Evolutionary conservation across 2,113 vertebrate species (phyloP), one percentile per base, ranked within the genome.

Genomic region (Solea solea): DNA sequence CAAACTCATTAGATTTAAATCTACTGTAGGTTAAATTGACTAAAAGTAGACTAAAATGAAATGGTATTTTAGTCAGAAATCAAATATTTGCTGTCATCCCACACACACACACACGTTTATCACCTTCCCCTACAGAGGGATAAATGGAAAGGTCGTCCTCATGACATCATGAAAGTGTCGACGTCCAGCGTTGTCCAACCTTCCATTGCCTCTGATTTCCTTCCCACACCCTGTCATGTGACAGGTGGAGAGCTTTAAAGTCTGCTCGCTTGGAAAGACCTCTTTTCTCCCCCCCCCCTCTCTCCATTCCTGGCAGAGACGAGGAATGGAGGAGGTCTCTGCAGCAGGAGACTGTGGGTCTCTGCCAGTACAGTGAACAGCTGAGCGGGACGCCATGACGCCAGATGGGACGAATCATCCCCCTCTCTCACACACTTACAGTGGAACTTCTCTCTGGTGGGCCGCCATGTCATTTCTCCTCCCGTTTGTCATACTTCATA

Each of bases 341-440:
- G 28, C n/a, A 48, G 11, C 44, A 12, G 67, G 54, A 25, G 34
- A 39, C 53, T 39, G 21, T 21, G 66, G 54, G 27, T 9, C 21
- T 40, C 21, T 48, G 69, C 73, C 69, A 53, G 73, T 4, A 5
- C 48, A 57, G 49, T 55, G 63, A 81, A 81, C 81, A 86, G 81
- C 84, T 86, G 81, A 81, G 66, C 7, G 21, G 9, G 42, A 16
- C 25, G 45, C 66, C 2, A 0, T 58, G 16, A 66, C 8, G 41
- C 62, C 69, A 78, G 14, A 11, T 60, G 58, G 41, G 70, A 72
- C 34, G 57, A 64, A 68, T 69, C 48, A 52, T 27, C 13, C 12
- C 10, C 52, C 61, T 34, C 49, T 69, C 27, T 3, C 46, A 21
- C 25, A 28, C 15, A 16, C 9, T 44, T 27, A 60, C 54, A 64